These are phyloP conservation scores for Dendroctonus valens DNA, from an alignment of 1,140 invertebrate species.

Conservation along the genomic window DNA sequence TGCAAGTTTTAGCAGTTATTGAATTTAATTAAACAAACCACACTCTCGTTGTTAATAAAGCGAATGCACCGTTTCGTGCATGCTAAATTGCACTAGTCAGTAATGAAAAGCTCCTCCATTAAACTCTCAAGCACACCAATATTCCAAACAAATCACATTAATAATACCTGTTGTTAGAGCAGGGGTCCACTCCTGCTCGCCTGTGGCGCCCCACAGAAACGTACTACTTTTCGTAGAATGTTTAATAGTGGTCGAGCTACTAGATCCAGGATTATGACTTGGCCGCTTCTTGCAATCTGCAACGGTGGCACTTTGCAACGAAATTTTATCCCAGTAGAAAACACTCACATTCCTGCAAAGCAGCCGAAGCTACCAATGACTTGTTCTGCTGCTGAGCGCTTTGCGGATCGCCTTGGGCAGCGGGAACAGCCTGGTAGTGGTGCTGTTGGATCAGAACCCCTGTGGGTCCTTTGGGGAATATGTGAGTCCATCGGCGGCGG, in stretches of 20 bases:
- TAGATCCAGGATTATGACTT: conserved; percentile 29
- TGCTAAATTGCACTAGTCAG: too few relatives aligned
- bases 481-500: conserved; percentile 95
- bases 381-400: conserved; percentile 11
- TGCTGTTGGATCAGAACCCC: conserved; percentile 90
- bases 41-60: too few relatives aligned
- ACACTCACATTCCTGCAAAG: conserved; percentile 43
- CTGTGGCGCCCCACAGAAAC: conserved; percentile 85
- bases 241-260: conserved; percentile 31
- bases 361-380: conserved; percentile 32
- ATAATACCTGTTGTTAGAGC: conserved; percentile 81
- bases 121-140: too few relatives aligned
- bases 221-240: conserved; percentile 62
- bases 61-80: too few relatives aligned
- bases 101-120: too few relatives aligned
- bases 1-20: too few relatives aligned
- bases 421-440: conserved; percentile 83
- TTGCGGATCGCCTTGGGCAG: conserved; percentile 39
- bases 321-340: not conserved
- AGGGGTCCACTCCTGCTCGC: conserved; percentile 94
- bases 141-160: too few relatives aligned
- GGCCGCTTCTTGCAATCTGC: conserved; percentile 47
- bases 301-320: not conserved
- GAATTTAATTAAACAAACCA: too few relatives aligned
- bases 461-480: conserved; percentile 93